phyloP scores from a whole-genome alignment of 2,113 vertebrate genomes.

The Uria lomvia region DNA sequence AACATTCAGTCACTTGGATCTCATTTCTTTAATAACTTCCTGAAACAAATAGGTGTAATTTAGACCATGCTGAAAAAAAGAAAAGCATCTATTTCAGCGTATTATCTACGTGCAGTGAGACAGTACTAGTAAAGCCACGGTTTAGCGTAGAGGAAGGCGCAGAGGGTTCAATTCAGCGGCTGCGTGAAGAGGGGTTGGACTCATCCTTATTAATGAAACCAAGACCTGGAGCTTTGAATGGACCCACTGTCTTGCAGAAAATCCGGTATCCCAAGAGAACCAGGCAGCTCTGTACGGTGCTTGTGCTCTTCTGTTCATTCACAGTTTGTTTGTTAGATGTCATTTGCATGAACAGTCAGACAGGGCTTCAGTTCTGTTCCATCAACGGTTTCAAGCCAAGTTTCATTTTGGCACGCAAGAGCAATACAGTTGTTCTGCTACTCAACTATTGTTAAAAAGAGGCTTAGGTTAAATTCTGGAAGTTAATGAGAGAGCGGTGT shows the following conservation, averaged over 20 bases:
- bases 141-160: not conserved
- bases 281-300: not conserved
- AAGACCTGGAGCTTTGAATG: constrained; percentile 23
- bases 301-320: constrained; percentile 30
- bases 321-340: constrained; percentile 55
- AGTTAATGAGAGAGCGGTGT: constrained; percentile 12
- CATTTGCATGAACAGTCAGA: constrained; percentile 48
- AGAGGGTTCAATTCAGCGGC: not conserved
- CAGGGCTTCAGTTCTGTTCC: constrained; percentile 23
- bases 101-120: not conserved
- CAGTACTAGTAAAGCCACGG: not conserved
- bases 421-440: not conserved
- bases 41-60: not conserved
- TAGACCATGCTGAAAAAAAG: not conserved
- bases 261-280: not conserved
- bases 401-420: constrained; percentile 21
- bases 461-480: constrained; percentile 32
- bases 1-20: not conserved
- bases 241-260: constrained; percentile 8
- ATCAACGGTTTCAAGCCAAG: not conserved
- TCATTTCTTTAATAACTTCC: not conserved
- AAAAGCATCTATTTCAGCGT: not conserved
- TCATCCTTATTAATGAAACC: constrained; percentile 2
- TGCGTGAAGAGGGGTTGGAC: not conserved
- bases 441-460: constrained; percentile 37